Evolutionary conservation across 2,888 invertebrate species (phyloP).

Genomic region (Conomelus anceps): DNA sequence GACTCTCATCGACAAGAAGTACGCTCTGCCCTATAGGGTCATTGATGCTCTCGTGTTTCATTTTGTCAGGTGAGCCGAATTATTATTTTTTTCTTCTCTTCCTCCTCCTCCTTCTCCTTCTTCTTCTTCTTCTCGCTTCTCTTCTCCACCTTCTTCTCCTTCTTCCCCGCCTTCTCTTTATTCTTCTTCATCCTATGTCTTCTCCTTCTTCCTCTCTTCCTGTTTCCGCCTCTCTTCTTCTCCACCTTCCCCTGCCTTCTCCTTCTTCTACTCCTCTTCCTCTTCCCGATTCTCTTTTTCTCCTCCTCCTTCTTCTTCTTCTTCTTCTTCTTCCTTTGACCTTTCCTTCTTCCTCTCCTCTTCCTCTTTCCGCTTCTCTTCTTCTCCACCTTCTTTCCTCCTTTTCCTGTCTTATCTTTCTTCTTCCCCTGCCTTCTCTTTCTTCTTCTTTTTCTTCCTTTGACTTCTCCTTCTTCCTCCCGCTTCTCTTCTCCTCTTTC

Average conservation of each 20-base stretch:
- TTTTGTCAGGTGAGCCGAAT: neutral
- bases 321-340: neutral
- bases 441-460: too few relatives aligned
- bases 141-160: neutral
- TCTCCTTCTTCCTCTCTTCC: neutral
- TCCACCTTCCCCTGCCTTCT: neutral
- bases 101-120: neutral
- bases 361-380: neutral
- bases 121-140: neutral
- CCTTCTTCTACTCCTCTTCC: neutral
- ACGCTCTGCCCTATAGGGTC: constrained; percentile 52
- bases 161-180: neutral
- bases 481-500: too few relatives aligned
- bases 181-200: neutral
- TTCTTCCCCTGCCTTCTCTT: neutral
- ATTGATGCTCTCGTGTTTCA: neutral
- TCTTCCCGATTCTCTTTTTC: neutral
- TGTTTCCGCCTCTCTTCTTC: neutral
- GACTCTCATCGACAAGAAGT: constrained; percentile 93
- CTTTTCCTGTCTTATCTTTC: neutral
- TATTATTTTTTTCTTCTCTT: neutral
- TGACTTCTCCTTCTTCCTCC: too few relatives aligned
- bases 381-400: neutral
- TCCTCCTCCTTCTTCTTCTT: neutral
- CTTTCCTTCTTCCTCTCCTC: neutral